These are phyloP conservation scores for Eupeodes latifasciatus DNA, from an alignment of 2,888 invertebrate genomes.

Conservation along the genomic window DNA sequence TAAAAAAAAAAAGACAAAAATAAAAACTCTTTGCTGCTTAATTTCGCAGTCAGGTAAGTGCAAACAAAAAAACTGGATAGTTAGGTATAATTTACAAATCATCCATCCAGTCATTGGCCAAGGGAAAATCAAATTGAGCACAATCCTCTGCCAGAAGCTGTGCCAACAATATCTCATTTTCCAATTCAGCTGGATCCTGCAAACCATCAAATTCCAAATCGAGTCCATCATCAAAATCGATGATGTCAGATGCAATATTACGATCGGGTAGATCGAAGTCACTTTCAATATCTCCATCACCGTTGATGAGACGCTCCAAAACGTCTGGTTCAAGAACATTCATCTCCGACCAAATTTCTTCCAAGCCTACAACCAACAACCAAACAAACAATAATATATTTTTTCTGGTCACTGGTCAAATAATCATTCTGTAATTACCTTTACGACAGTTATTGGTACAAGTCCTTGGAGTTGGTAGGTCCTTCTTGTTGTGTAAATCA, in stretches of 20 bases:
- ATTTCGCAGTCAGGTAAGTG: background rate
- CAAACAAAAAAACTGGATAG: background rate
- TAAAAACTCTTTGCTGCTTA: background rate
- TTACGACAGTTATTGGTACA: slow-evolving; percentile 52
- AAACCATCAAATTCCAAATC: slow-evolving; percentile 33
- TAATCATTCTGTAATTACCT: slow-evolving; percentile 15
- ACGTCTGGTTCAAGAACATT: slow-evolving; percentile 62
- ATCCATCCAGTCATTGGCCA: slow-evolving; percentile 55
- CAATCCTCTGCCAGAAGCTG: slow-evolving; percentile 33
- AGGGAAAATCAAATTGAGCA: slow-evolving; percentile 12
- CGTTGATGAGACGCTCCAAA: slow-evolving; percentile 58
- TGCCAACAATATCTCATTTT: slow-evolving; percentile 31
- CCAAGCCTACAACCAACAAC: slow-evolving; percentile 39
- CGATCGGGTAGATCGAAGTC: slow-evolving; percentile 32
- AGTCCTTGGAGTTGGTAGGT: slow-evolving; percentile 39
- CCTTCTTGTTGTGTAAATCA: background rate
- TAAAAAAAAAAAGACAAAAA: background rate
- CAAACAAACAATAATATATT: background rate
- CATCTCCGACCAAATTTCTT: slow-evolving; percentile 69
- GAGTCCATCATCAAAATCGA: slow-evolving; percentile 42
- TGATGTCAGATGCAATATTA: slow-evolving; percentile 21
- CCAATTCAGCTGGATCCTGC: slow-evolving; percentile 37
- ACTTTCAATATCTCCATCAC: slow-evolving; percentile 37
- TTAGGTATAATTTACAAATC: slow-evolving; percentile 35
- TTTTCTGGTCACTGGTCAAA: background rate